phyloP scores from a whole-genome alignment of 2,113 vertebrate genomes.

The Mustelus asterias region DNA sequence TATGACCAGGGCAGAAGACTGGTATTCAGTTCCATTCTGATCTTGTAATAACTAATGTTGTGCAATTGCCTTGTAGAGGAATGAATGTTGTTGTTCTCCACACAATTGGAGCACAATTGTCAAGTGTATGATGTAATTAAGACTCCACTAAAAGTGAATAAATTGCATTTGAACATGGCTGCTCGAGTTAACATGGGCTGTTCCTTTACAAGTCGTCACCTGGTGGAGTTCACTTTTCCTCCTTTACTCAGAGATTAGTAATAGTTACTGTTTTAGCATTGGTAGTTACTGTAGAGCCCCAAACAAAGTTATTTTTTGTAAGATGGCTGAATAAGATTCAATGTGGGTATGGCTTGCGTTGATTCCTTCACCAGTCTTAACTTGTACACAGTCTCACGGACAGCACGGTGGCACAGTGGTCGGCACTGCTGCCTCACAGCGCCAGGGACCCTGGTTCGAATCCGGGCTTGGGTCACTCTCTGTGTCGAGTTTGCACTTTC shows the following conservation, averaged over 20 bases:
- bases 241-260: neutral
- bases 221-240: neutral
- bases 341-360: neutral
- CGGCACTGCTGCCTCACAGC: too few relatives aligned
- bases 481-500: too few relatives aligned
- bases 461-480: too few relatives aligned
- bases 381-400: too few relatives aligned
- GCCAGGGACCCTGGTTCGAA: too few relatives aligned
- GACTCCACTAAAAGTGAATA: constrained; percentile 33
- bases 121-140: constrained; percentile 29
- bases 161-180: neutral
- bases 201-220: neutral
- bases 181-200: neutral
- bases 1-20: neutral
- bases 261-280: neutral
- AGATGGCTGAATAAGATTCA: neutral
- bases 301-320: neutral
- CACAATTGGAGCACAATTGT: neutral
- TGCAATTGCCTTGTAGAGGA: constrained; percentile 27
- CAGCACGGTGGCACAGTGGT: too few relatives aligned
- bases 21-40: constrained; percentile 19
- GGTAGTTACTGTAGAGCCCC: neutral
- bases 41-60: constrained; percentile 9
- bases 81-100: neutral
- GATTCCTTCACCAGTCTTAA: neutral